These are phyloP conservation scores for Rhagophthalmus giganteus DNA, from an alignment of 2,888 invertebrate genomes.

Conservation along the genomic window DNA sequence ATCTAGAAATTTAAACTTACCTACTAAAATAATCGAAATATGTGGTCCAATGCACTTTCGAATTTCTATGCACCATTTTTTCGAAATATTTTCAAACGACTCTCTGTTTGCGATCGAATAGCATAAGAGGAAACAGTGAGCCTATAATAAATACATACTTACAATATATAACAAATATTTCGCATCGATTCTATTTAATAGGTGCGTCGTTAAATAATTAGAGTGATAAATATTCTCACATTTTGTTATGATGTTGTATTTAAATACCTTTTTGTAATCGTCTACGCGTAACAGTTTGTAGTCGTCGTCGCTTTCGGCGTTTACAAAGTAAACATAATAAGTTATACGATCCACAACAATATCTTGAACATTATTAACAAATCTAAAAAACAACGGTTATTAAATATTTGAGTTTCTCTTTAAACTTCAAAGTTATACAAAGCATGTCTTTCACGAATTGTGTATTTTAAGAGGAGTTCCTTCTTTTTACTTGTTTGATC, in stretches of 20 bases:
- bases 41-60: conserved; percentile 34
- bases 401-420: too few species aligned
- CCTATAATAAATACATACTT: conserved; percentile 29
- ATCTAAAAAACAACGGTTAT: conserved; percentile 28
- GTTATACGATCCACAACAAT: conserved; percentile 38
- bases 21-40: conserved; percentile 38
- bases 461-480: conserved; percentile 39
- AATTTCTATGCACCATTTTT: conserved; percentile 41
- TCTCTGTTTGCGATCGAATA: conserved; percentile 35
- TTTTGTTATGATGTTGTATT: too few species aligned
- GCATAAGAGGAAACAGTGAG: conserved; percentile 40
- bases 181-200: too few species aligned
- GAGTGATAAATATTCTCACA: too few species aligned
- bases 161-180: conserved; percentile 11
- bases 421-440: too few species aligned
- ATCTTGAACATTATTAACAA: conserved; percentile 36
- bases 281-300: conserved; percentile 33
- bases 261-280: conserved; percentile 29
- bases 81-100: conserved; percentile 33
- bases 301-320: conserved; percentile 38
- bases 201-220: too few species aligned
- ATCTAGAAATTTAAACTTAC: too few species aligned
- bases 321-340: conserved; percentile 38
- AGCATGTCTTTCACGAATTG: conserved; percentile 29
- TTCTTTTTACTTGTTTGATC: conserved; percentile 38